Evolutionary conservation across 1,140 invertebrate species (phyloP).

Genomic region (Apis florea): DNA sequence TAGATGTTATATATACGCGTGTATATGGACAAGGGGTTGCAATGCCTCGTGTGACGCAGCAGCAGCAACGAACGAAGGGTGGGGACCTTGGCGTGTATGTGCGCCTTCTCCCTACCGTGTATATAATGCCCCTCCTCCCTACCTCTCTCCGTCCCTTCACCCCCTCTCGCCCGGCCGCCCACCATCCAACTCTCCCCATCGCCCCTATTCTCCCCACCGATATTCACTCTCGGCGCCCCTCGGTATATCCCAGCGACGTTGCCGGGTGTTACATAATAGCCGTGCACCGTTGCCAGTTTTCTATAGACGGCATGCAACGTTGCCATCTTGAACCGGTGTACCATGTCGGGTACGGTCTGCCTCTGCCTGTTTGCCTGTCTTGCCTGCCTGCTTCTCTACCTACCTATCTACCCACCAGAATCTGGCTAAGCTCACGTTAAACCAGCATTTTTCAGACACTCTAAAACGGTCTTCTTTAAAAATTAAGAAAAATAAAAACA

Average conservation of each 20-base stretch:
- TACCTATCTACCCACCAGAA: conserved; percentile 32
- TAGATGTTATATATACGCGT: not conserved
- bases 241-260: conserved; percentile 69
- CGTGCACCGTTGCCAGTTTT: conserved; percentile 65
- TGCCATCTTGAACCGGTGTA: conserved; percentile 71
- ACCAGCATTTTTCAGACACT: not conserved
- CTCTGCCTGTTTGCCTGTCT: not conserved
- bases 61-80: conserved; percentile 51
- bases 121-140: conserved; percentile 43
- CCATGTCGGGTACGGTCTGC: conserved; percentile 51
- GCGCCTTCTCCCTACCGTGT: conserved; percentile 52
- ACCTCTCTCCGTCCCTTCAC: conserved; percentile 29
- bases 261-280: conserved; percentile 79
- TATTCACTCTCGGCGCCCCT: conserved; percentile 57
- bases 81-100: conserved; percentile 57
- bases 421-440: conserved; percentile 36
- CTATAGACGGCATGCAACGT: conserved; percentile 64
- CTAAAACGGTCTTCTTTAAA: conserved; percentile 37
- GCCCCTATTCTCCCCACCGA: conserved; percentile 65
- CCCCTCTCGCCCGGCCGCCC: conserved; percentile 48
- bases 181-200: conserved; percentile 49
- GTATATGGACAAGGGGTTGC: conserved; percentile 72
- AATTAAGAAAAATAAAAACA: conserved; percentile 24
- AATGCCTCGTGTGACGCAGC: conserved; percentile 73
- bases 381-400: conserved; percentile 12